A percentile compares a stretch with the other conserved stretches of the same genome.
Evolutionary conservation across 2,888 invertebrate genomes (phyloP).

Genomic region (Gibbula magus): DNA sequence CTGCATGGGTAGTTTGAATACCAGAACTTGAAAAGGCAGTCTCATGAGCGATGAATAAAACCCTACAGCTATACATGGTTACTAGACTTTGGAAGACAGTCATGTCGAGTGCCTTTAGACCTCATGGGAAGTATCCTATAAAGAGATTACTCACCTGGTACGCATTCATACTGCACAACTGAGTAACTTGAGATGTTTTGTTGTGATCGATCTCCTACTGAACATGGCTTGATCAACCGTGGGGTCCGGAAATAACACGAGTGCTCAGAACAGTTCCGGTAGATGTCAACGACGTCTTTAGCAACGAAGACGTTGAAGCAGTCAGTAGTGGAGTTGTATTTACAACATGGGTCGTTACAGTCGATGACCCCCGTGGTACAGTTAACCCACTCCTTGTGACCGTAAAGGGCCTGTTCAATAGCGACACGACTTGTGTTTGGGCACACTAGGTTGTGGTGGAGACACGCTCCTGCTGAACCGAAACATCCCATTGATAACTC

Average conservation of each 20-base stretch:
- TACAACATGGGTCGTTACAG: not conserved
- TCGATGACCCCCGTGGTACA: slow-evolving; percentile 8
- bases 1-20: too few relatives aligned
- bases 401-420: not conserved
- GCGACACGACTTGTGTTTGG: not conserved
- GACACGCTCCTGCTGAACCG: not conserved
- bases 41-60: too few relatives aligned
- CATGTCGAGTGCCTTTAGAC: not conserved
- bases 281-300: not conserved
- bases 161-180: slow-evolving; percentile 3
- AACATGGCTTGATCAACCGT: not conserved
- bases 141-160: not conserved
- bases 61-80: not conserved
- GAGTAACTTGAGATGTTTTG: not conserved
- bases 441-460: not conserved
- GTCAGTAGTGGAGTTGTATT: not conserved
- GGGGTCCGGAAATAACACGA: not conserved
- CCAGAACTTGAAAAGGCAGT: too few relatives aligned
- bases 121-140: not conserved
- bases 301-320: slow-evolving; percentile 16
- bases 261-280: slow-evolving; percentile 12
- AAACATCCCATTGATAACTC: slow-evolving; percentile 79
- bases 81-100: not conserved
- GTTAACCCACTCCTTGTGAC: slow-evolving; percentile 10
- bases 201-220: too few relatives aligned